phyloP scores from a whole-genome alignment of 1,140 invertebrate species.

The Micrasema minimum region DNA sequence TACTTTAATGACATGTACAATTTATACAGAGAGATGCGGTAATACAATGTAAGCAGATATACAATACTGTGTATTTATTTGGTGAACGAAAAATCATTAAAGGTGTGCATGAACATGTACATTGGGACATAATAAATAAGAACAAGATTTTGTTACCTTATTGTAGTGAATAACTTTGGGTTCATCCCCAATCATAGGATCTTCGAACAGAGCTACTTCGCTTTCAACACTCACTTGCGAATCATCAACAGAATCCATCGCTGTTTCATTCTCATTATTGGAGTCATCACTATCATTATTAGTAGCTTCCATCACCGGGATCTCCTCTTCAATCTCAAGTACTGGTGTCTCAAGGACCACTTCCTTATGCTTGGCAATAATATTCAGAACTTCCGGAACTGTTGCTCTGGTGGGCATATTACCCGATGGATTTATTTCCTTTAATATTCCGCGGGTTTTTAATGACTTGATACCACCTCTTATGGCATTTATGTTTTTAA shows the following conservation, averaged over 20 bases:
- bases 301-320: neutral
- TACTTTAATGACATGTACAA: too few relatives aligned
- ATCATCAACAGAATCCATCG: neutral
- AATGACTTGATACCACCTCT: conserved; percentile 19
- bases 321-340: conserved; percentile 4
- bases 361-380: conserved; percentile 8
- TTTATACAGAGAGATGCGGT: too few relatives aligned
- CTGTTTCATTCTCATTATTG: conserved; percentile 21
- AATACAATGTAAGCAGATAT: too few relatives aligned
- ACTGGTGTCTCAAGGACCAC: neutral
- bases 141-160: too few relatives aligned
- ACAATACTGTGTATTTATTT: too few relatives aligned
- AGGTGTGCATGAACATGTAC: too few relatives aligned
- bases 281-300: conserved; percentile 31
- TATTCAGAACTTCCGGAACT: neutral
- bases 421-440: conserved; percentile 24
- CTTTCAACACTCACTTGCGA: conserved; percentile 16
- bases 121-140: too few relatives aligned
- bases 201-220: conserved; percentile 45
- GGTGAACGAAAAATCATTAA: too few relatives aligned
- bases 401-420: conserved; percentile 8
- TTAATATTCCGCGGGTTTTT: conserved; percentile 22
- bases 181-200: conserved; percentile 32
- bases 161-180: conserved; percentile 42
- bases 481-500: conserved; percentile 37